Conservation (phyloP, 2,797 vertebrate genomes). For the Enteromius anoplus region DNA sequence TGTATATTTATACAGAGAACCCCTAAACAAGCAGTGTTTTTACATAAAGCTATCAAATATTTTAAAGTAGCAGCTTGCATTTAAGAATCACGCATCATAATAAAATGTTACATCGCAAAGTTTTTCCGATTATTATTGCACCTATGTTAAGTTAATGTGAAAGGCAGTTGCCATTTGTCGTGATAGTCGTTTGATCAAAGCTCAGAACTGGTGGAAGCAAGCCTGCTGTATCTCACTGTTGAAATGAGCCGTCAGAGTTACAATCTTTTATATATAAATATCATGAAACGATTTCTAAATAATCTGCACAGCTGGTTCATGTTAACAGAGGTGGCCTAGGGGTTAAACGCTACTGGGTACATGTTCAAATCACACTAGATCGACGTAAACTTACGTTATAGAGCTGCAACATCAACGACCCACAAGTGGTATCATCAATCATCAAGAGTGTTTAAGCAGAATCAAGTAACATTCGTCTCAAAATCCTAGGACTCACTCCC, state of each 20-base stretch:
- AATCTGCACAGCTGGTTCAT: constrained; percentile 15
- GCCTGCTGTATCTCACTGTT: not conserved
- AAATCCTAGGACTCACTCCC: constrained; percentile 35
- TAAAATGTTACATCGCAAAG: not conserved
- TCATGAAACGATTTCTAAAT: not conserved
- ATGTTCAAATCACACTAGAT: not conserved
- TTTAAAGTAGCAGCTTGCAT: not conserved
- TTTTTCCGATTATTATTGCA: not conserved
- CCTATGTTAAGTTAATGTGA: not conserved
- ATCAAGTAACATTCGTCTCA: constrained; percentile 23
- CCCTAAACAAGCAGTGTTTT: not conserved
- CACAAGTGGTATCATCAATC: constrained; percentile 7
- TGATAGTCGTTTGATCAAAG: not conserved
- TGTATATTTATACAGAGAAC: not conserved
- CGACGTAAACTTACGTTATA: constrained; percentile 48
- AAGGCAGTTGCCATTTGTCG: not conserved
- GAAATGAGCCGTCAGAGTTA: not conserved
- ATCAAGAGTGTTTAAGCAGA: constrained; percentile 15
- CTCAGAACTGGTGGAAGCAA: not conserved
- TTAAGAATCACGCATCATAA: not conserved
- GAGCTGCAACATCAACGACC: constrained; percentile 33
- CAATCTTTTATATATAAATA: not conserved
- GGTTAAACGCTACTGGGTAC: constrained; percentile 3
- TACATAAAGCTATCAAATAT: not conserved
- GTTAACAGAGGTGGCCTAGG: constrained; percentile 41